These are phyloP conservation scores for Zaprionus camerounensis DNA, from an alignment of 1,140 invertebrate genomes.

Conservation along the genomic window DNA sequence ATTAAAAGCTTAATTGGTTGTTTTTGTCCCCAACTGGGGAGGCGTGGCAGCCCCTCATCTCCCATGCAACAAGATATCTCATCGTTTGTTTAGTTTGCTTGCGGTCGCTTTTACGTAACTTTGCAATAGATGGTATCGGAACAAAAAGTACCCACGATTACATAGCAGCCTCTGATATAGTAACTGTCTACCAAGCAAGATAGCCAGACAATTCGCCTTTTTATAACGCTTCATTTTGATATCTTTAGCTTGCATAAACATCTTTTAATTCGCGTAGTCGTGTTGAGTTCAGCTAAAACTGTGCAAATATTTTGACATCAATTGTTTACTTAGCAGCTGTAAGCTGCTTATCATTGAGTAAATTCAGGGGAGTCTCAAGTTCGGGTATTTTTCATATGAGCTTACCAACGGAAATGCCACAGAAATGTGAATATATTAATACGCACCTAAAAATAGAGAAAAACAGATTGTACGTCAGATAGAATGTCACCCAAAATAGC, in stretches of 20 bases:
- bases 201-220: not conserved
- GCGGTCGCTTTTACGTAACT: not conserved
- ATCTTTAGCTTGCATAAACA: conserved; percentile 13
- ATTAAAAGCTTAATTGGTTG: conserved; percentile 18
- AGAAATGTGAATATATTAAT: not conserved
- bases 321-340: conserved; percentile 1
- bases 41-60: too few relatives aligned
- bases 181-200: not conserved
- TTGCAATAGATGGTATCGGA: not conserved
- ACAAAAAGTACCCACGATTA: not conserved
- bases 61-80: not conserved
- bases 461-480: not conserved
- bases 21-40: not conserved
- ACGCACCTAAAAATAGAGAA: conserved; percentile 28
- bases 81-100: not conserved
- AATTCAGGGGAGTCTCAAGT: not conserved
- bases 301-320: conserved; percentile 18
- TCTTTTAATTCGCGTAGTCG: not conserved
- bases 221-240: conserved; percentile 13
- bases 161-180: not conserved
- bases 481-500: not conserved
- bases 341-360: not conserved
- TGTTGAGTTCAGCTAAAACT: not conserved
- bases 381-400: not conserved
- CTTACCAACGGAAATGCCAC: conserved; percentile 25